Base-by-base conservation (phyloP, 64 coral and sea anemone genomes). In the Montipora efflorescens region DNA sequence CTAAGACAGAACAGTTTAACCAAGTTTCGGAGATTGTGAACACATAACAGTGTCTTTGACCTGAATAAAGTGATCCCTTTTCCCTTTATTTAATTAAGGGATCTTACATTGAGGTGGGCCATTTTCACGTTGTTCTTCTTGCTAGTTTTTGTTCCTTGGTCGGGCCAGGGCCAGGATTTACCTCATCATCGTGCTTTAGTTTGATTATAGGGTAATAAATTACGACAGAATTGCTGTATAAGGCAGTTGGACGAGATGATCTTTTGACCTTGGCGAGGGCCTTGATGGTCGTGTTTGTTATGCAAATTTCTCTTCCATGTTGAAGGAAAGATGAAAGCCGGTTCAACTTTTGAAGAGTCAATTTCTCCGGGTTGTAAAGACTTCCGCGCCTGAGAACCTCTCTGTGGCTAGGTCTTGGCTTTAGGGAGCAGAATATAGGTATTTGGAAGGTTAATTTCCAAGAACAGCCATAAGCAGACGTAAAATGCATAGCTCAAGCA, bases 31-130 rank as follows among this genome's bases (percentile, higher is more conserved):
- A 90, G 22, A 90, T 79, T 48, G 89, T 90, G 49, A 93, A 93
- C 48, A 93, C 57, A 53, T 93, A 83, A 93, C 91, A 18, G 22
- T 87, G 19, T 93, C 91, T 28, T 93, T 93, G 25, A 93, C 91
- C 59, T 79, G 91, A 75, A 93, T 87, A 43, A 87, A 87, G 22
- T 93, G 81, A 43, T 87, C 91, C 64, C 91, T 86, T 46, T 86
- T 92, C 23, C 23, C 23, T 25, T 25, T 25, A 25, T 25, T 25
- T 25, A 25, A 25, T 25, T 92, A 43, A 93, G 81, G n/a, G 91
- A 93, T 44, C 91, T 48, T 74, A 87, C 91, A 49, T 78, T 93
- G 72, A 93, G 91, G 70, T 87, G 91, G 36, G 91, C 91, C n/a
- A 93, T 93, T 87, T 93, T 85, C 9, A 84, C 67, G 77, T 91